Percentiles rank a stretch among this genome's conserved stretches.
These are phyloP conservation scores for Penaeus vannamei DNA, from an alignment of 1,140 invertebrate species.

Conservation along the genomic window DNA sequence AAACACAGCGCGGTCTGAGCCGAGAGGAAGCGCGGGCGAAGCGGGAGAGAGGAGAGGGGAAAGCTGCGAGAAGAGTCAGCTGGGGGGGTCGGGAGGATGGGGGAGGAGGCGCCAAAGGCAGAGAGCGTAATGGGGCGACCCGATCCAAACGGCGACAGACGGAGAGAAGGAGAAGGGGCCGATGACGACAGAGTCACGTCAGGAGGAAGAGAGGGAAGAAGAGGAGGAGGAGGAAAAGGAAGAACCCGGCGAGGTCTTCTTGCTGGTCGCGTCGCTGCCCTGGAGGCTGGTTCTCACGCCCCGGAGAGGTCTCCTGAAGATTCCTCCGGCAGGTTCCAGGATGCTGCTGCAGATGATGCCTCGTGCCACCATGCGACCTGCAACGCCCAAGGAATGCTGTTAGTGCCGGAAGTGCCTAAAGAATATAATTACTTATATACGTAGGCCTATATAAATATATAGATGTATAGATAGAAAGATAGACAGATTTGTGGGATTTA, in stretches of 20 bases:
- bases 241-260: background rate
- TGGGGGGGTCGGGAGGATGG: background rate
- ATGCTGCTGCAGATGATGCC: too few species aligned
- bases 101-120: background rate
- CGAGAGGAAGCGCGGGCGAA: background rate
- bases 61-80: background rate
- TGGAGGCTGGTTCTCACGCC: too few species aligned
- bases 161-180: background rate
- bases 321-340: too few species aligned
- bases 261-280: too few species aligned
- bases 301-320: too few species aligned
- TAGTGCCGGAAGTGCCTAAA: too few species aligned
- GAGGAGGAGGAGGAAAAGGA: background rate
- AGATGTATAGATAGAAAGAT: too few species aligned
- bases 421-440: too few species aligned
- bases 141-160: background rate
- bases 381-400: too few species aligned
- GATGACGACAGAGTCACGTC: background rate
- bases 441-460: too few species aligned
- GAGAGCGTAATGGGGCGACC: background rate
- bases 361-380: too few species aligned
- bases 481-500: too few species aligned
- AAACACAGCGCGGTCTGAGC: background rate
- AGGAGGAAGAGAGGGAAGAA: constrained; percentile 19
- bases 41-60: background rate